Conservation (phyloP, 2,888 invertebrate genomes). For the Platycheirus albimanus region DNA sequence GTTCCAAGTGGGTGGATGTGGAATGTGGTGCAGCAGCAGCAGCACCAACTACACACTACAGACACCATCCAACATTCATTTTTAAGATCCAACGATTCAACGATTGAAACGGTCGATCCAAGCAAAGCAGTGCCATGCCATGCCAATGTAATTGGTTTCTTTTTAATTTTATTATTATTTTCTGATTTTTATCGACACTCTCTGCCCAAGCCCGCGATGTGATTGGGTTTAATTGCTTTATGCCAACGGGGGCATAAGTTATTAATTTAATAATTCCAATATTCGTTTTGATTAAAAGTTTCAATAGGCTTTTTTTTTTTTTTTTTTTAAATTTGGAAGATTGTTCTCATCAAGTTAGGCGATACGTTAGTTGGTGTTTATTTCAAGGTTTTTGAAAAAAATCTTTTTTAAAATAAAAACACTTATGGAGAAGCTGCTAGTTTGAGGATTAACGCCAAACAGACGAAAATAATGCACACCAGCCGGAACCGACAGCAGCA, state of each 20-base stretch:
- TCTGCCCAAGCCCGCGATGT: slow-evolving; percentile 5
- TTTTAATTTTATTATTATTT: slow-evolving; percentile 51
- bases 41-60: not conserved
- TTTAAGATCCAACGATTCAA: too few relatives aligned
- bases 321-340: too few relatives aligned
- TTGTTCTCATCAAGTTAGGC: too few relatives aligned
- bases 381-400: too few relatives aligned
- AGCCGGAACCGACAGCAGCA: too few relatives aligned
- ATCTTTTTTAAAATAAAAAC: too few relatives aligned
- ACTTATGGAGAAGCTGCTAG: too few relatives aligned
- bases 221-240: slow-evolving; percentile 57
- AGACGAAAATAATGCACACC: too few relatives aligned
- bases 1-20: slow-evolving; percentile 72
- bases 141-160: slow-evolving; percentile 28
- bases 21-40: slow-evolving; percentile 61
- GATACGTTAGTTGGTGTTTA: too few relatives aligned
- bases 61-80: not conserved
- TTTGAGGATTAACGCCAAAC: too few relatives aligned
- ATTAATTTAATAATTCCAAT: slow-evolving; percentile 35
- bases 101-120: too few relatives aligned
- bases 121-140: slow-evolving; percentile 29
- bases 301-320: too few relatives aligned
- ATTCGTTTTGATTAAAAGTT: not conserved
- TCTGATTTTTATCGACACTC: slow-evolving; percentile 58
- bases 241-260: slow-evolving; percentile 18